Evolutionary conservation across 2,888 invertebrate genomes (phyloP).

Genomic region (Trachelus troglodyta): DNA sequence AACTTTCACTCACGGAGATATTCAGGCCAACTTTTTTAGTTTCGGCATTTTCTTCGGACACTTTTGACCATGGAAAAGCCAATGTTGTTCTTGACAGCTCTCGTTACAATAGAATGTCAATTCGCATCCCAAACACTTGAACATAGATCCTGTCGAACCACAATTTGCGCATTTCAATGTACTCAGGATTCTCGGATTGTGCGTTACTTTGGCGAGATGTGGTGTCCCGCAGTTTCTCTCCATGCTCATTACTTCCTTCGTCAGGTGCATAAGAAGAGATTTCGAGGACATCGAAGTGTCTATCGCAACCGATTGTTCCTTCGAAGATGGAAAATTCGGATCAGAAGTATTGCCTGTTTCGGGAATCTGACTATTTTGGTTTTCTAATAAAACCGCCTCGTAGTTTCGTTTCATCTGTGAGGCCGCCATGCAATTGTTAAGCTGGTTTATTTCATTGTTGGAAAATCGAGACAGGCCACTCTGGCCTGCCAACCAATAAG

Average conservation of each 20-base stretch:
- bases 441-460: too few relatives aligned
- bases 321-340: too few relatives aligned
- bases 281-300: too few relatives aligned
- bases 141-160: slow-evolving; percentile 42
- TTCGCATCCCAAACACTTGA: slow-evolving; percentile 60
- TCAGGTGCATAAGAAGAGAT: too few relatives aligned
- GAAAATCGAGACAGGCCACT: too few relatives aligned
- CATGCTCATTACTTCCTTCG: not conserved
- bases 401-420: too few relatives aligned
- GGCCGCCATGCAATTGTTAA: too few relatives aligned
- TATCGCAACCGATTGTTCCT: too few relatives aligned
- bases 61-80: slow-evolving; percentile 50
- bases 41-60: slow-evolving; percentile 61
- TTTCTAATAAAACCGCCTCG: too few relatives aligned
- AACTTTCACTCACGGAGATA: not conserved
- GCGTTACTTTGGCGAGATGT: slow-evolving; percentile 45
- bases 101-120: slow-evolving; percentile 55
- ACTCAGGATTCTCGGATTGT: slow-evolving; percentile 31
- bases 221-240: slow-evolving; percentile 46
- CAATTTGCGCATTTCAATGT: slow-evolving; percentile 52
- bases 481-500: too few relatives aligned
- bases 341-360: too few relatives aligned
- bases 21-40: slow-evolving; percentile 52
- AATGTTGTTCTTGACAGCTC: slow-evolving; percentile 56
- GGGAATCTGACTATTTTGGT: too few relatives aligned